phyloP scores from a whole-genome alignment of 2,113 vertebrate genomes.

The Zosterops borbonicus region DNA sequence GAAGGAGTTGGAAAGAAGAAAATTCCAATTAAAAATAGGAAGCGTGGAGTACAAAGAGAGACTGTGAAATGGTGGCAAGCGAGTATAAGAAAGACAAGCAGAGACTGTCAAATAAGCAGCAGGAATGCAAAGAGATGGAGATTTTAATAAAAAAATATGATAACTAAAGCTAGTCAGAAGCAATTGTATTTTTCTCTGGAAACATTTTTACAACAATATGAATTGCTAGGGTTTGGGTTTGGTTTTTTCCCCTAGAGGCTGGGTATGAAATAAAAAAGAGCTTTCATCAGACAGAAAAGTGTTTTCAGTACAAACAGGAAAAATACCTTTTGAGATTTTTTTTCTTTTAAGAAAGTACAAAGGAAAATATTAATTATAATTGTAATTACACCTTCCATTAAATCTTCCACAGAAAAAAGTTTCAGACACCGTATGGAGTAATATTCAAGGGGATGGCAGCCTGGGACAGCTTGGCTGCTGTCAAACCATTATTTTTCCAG shows the following conservation, averaged over 20 bases:
- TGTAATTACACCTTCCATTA: neutral
- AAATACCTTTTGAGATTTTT: neutral
- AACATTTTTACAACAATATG: neutral
- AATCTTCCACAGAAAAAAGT: neutral
- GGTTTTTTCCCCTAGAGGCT: neutral
- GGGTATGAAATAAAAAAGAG: neutral
- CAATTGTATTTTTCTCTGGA: neutral
- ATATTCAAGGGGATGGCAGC: neutral
- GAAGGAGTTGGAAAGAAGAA: constrained; percentile 13
- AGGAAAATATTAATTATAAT: neutral
- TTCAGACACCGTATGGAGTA: neutral
- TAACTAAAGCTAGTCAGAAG: constrained; percentile 37
- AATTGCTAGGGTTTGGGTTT: neutral
- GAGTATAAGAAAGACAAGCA: constrained; percentile 26
- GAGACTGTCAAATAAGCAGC: constrained; percentile 32
- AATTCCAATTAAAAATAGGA: constrained; percentile 53
- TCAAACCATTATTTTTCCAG: neutral
- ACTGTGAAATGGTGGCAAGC: constrained; percentile 19
- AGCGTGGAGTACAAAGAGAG: constrained; percentile 20
- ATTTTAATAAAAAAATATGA: neutral
- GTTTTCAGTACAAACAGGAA: neutral
- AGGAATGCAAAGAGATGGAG: constrained; percentile 8
- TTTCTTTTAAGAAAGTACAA: neutral
- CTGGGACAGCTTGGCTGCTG: neutral
- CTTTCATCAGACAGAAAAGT: neutral